Conservation (phyloP, 2,888 invertebrate species). For the Plebejus argus region DNA sequence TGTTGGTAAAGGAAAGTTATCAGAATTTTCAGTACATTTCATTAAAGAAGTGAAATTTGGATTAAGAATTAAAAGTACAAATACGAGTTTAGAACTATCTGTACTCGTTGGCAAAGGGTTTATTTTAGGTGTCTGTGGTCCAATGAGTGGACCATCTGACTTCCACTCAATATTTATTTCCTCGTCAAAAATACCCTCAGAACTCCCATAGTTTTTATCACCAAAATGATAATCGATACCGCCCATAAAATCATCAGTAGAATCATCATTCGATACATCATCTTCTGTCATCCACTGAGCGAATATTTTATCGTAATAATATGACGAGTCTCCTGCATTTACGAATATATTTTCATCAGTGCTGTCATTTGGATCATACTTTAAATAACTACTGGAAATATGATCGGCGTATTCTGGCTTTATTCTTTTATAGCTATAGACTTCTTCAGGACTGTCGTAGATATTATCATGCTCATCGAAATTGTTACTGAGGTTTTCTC, state of each 20-base stretch:
- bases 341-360: too few relatives aligned
- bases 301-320: not conserved
- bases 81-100: not conserved
- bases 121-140: not conserved
- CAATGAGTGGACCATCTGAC: not conserved
- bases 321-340: not conserved
- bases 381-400: not conserved
- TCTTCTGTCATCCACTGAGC: not conserved
- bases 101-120: not conserved
- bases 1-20: not conserved
- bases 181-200: not conserved
- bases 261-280: not conserved
- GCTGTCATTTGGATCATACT: not conserved
- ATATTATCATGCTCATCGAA: not conserved
- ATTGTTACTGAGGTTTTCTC: not conserved
- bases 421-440: not conserved
- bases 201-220: not conserved
- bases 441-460: not conserved
- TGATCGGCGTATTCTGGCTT: not conserved
- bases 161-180: not conserved
- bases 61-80: not conserved
- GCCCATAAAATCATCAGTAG: not conserved
- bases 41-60: not conserved
- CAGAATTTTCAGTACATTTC: not conserved
- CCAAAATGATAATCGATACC: not conserved